Conservation (phyloP, 2,797 vertebrate genomes). For the Myioborus miniatus region DNA sequence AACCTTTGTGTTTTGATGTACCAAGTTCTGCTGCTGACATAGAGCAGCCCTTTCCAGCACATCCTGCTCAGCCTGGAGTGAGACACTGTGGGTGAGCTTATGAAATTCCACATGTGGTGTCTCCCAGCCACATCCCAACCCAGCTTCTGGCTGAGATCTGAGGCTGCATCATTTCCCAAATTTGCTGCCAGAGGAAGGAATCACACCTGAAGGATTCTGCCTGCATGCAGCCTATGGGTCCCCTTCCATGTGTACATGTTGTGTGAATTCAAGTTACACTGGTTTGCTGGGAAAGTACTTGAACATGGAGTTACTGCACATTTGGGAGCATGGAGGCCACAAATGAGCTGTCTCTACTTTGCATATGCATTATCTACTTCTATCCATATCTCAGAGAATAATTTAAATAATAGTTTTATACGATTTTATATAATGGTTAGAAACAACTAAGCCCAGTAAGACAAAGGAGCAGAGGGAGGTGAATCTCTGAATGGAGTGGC, state of each 20-base stretch:
- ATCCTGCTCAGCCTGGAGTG: not conserved
- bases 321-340: not conserved
- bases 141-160: not conserved
- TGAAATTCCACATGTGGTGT: accelerated
- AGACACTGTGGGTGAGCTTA: not conserved
- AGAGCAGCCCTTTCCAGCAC: not conserved
- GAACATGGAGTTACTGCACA: not conserved
- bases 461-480: not conserved
- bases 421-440: not conserved
- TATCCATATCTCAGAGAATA: not conserved
- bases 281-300: not conserved
- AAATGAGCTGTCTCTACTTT: not conserved
- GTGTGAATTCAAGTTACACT: not conserved
- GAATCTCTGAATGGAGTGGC: not conserved
- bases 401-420: not conserved
- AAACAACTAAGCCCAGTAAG: not conserved
- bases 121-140: not conserved
- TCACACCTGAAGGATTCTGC: not conserved
- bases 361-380: not conserved
- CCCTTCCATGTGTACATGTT: accelerated
- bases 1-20: not conserved
- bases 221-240: not conserved
- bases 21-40: not conserved
- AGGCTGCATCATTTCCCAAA: not conserved
- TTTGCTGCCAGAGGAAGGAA: not conserved